Base-by-base conservation (phyloP, 2,888 invertebrate genomes). In the Sesia bembeciformis region DNA sequence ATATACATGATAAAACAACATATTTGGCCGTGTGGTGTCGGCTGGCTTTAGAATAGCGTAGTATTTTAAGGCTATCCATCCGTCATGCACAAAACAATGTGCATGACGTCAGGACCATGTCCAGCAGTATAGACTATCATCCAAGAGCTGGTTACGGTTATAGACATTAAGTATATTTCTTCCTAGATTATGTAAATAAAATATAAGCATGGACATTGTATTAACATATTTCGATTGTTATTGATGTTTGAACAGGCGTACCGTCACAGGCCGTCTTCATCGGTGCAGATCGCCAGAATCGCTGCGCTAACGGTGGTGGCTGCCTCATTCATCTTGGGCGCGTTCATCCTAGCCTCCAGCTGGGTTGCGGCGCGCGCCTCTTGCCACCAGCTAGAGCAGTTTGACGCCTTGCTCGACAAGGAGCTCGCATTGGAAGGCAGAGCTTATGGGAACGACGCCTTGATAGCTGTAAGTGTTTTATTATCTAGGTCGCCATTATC, bases 281-380 rank as follows among this genome's bases (percentile, higher is more conserved):
- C 96, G 53, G 95, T 97, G 59, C 96, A 96, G 87, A 95, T 97
- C 60, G 95, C 97, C 40, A 93, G 94, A 81, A 96, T 97, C 72
- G 94, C 94, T 23, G 96, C 96, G 51, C 90, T 94, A 63, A 96
- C 97, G 59, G 92, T 97, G 65, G 93, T 97, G 63, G 92, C 93
- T 0, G 94, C 96, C 57, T 93, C 95, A 42, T 92, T 96, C 67
- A 93, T 97, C 62, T 85, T 96, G 70, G 96, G 96, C 61, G 90
- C 94, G 58, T 96, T 96, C 81, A 93, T 96, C 70, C 89, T 97
- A 72, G 95, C 96, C 53, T 93, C 95, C 39, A 94, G 96, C 67
- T 97, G 95, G 91, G 92, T 97, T 55, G 93, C 95, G 61, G 95
- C 96, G 46, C 93, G 94, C 60, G 93, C 94, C 55, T 94, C 95